Conservation (phyloP, 2,797 vertebrate genomes). For the Gastrophryne carolinensis region DNA sequence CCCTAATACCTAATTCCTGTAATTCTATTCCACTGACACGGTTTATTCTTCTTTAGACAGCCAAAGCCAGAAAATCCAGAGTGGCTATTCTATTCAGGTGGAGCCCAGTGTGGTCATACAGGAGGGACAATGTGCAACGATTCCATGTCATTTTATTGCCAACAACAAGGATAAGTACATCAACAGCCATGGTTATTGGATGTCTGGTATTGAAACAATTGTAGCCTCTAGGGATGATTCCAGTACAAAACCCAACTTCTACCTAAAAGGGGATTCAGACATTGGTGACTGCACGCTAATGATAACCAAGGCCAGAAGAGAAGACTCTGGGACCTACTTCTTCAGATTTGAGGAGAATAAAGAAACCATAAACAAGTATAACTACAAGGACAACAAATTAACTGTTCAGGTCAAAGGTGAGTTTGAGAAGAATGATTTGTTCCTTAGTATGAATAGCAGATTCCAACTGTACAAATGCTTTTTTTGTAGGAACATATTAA, state of each 20-base stretch:
- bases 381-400: background rate
- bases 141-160: conserved; percentile 4
- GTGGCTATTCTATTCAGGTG: background rate
- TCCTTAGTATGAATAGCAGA: background rate
- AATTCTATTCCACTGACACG: background rate
- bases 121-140: background rate
- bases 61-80: background rate
- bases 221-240: background rate
- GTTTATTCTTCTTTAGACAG: background rate
- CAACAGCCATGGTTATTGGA: background rate
- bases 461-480: too few species aligned
- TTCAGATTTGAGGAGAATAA: background rate
- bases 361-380: background rate
- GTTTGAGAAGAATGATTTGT: too few species aligned
- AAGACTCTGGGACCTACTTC: background rate
- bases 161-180: background rate
- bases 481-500: too few species aligned
- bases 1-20: background rate
- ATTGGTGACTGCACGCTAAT: background rate
- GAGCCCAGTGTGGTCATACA: background rate
- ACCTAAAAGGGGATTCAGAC: background rate
- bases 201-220: background rate
- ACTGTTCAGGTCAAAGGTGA: conserved; percentile 7
- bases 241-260: background rate
- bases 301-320: background rate